phyloP scores from a whole-genome alignment of 2,797 vertebrate species.

The Sebastes flavidus region DNA sequence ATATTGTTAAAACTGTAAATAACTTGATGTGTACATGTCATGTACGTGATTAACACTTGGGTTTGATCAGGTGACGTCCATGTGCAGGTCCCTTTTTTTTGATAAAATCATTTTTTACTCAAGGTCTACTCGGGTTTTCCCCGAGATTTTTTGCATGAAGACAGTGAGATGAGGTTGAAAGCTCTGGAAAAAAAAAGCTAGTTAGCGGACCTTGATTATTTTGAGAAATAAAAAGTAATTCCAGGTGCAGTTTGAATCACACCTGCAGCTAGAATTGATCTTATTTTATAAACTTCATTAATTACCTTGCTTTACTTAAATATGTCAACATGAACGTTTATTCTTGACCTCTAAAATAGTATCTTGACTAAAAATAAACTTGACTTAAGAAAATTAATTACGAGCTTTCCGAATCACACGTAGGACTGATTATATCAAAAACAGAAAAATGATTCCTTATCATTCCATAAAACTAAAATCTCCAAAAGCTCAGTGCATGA shows the following conservation, averaged over 20 bases:
- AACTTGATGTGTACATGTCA: neutral
- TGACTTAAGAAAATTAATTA: neutral
- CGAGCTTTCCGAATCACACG: neutral
- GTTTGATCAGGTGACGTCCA: neutral
- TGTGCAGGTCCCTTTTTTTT: neutral
- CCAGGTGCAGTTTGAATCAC: neutral
- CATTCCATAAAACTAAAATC: neutral
- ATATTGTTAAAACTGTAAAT: neutral
- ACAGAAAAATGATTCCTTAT: neutral
- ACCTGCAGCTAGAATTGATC: neutral
- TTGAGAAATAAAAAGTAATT: neutral
- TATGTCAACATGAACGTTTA: neutral
- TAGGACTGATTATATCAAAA: neutral
- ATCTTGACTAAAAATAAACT: neutral
- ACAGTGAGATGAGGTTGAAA: neutral
- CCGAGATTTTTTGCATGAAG: neutral
- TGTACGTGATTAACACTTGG: neutral
- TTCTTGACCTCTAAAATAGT: neutral
- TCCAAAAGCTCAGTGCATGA: neutral
- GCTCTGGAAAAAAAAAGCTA: no score
- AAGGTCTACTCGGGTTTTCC: neutral
- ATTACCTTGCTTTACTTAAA: neutral
- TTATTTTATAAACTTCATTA: neutral
- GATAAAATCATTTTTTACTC: neutral
- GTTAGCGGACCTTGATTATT: neutral